Evolutionary conservation across 2,888 invertebrate species (phyloP).

Genomic region (Nipponacmea schrenckii): DNA sequence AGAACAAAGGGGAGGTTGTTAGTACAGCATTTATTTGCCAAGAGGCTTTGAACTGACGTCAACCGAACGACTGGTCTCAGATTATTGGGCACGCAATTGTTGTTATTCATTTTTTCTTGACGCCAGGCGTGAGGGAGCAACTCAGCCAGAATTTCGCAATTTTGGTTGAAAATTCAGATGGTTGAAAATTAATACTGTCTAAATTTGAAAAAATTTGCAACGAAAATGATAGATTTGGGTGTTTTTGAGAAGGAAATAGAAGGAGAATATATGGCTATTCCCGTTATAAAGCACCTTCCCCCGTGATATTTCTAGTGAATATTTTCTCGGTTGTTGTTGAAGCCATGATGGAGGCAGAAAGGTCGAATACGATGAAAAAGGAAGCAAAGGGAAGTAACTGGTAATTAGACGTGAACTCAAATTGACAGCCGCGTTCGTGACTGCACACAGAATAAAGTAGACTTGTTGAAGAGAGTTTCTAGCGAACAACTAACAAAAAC

Average conservation of each 20-base stretch:
- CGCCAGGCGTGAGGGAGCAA: constrained; percentile 34
- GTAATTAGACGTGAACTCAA: constrained; percentile 6
- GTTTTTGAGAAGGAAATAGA: constrained; percentile 11
- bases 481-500: neutral
- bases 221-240: constrained; percentile 20
- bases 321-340: constrained; percentile 10
- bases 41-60: constrained; percentile 64
- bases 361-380: constrained; percentile 23
- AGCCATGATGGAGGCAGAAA: constrained; percentile 16
- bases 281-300: constrained; percentile 64
- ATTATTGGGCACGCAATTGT: constrained; percentile 63
- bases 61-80: constrained; percentile 57
- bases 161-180: constrained; percentile 26
- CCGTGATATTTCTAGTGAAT: constrained; percentile 24
- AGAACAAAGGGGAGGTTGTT: constrained; percentile 40
- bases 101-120: constrained; percentile 51
- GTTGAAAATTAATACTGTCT: constrained; percentile 24
- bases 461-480: neutral
- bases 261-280: constrained; percentile 54
- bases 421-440: constrained; percentile 7
- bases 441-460: neutral
- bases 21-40: constrained; percentile 53
- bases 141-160: constrained; percentile 30
- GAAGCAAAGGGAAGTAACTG: constrained; percentile 21
- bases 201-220: constrained; percentile 22